Evolutionary conservation across 2,797 vertebrate species (phyloP).

Genomic region (Avahi laniger): DNA sequence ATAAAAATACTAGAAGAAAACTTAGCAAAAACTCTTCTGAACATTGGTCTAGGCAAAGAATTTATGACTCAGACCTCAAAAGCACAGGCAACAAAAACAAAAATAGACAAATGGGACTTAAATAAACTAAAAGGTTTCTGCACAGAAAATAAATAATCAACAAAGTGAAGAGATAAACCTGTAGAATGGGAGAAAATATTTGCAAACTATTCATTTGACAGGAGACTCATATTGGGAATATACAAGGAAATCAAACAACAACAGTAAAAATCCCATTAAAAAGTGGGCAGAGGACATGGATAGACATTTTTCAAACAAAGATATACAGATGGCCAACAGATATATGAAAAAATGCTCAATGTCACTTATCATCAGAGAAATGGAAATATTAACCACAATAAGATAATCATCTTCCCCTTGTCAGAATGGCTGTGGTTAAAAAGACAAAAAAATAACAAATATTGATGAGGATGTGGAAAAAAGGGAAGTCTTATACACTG

Average conservation of each 20-base stretch:
- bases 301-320: neutral
- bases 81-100: neutral
- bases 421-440: neutral
- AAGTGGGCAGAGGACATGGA: neutral
- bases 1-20: neutral
- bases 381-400: neutral
- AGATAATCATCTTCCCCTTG: neutral
- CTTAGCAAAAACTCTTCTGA: neutral
- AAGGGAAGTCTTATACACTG: neutral
- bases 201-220: neutral
- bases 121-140: neutral
- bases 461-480: neutral
- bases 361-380: neutral
- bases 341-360: neutral
- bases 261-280: neutral
- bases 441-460: neutral
- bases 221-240: neutral
- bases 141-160: neutral
- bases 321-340: neutral
- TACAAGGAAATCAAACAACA: neutral
- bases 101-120: neutral
- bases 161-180: neutral
- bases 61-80: neutral
- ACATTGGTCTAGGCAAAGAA: neutral
- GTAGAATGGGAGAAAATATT: neutral